These are phyloP conservation scores for Barypeithes pellucidus DNA, from an alignment of 2,888 invertebrate genomes.

Conservation along the genomic window DNA sequence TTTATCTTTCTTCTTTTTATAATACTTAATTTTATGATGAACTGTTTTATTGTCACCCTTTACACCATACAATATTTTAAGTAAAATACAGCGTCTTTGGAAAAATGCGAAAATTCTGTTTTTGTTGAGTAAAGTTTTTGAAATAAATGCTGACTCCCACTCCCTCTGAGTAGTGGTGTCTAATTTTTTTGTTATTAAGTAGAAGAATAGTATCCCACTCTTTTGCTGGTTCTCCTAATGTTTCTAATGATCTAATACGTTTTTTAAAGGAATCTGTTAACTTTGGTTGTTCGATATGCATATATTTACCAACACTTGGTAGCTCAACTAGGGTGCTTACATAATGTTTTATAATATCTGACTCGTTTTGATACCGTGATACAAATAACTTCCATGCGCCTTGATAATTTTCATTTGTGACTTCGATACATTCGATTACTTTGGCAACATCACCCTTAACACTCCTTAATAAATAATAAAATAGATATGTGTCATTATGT, in stretches of 20 bases:
- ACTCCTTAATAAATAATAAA: slow-evolving; percentile 51
- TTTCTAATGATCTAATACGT: not conserved
- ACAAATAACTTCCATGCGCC: slow-evolving; percentile 51
- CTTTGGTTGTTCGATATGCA: not conserved
- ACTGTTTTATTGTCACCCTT: not conserved
- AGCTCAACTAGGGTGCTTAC: slow-evolving; percentile 11
- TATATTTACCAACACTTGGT: slow-evolving; percentile 5
- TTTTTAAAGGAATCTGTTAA: slow-evolving; percentile 22
- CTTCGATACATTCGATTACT: slow-evolving; percentile 50
- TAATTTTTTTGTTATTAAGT: slow-evolving; percentile 14
- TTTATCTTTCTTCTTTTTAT: not conserved
- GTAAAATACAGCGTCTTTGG: slow-evolving; percentile 5
- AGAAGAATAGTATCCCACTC: slow-evolving; percentile 27
- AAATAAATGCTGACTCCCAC: not conserved
- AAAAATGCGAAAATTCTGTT: slow-evolving; percentile 21
- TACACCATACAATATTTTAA: slow-evolving; percentile 8
- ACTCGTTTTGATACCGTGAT: slow-evolving; percentile 53
- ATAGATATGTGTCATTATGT: slow-evolving; percentile 46
- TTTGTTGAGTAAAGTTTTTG: not conserved
- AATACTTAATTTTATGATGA: not conserved
- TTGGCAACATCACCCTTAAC: slow-evolving; percentile 51
- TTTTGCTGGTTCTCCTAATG: slow-evolving; percentile 16
- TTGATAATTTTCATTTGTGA: slow-evolving; percentile 52
- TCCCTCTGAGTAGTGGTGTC: not conserved
- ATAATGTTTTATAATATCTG: slow-evolving; percentile 41